These are phyloP conservation scores for Ormyrus nitidulus DNA, from an alignment of 2,888 invertebrate genomes.

Conservation along the genomic window DNA sequence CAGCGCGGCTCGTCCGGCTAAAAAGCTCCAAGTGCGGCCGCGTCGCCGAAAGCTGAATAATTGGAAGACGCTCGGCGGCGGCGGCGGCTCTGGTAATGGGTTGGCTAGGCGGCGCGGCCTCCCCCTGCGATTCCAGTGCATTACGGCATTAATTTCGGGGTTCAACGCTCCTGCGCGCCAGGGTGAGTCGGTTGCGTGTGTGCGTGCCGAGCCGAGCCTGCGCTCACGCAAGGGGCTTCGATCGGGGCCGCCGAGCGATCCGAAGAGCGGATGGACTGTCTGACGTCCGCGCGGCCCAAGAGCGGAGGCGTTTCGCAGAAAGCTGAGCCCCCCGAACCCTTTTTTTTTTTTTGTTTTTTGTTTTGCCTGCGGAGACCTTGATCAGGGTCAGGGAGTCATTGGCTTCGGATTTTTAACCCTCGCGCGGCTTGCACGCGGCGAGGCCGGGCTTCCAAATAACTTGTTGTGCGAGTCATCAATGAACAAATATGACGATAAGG, in stretches of 20 bases:
- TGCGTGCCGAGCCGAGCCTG: slow-evolving; percentile 54
- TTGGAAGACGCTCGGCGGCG: background rate
- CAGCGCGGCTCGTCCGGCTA: too few relatives aligned
- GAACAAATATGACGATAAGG: too few relatives aligned
- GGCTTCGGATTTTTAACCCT: slow-evolving; percentile 28
- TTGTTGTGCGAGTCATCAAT: too few relatives aligned
- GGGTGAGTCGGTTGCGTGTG: too few relatives aligned
- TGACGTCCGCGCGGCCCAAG: background rate
- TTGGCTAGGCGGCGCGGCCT: slow-evolving; percentile 32
- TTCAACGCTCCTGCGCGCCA: slow-evolving; percentile 64
- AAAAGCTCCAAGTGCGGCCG: background rate
- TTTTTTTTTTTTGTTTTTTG: too few relatives aligned
- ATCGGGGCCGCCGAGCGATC: slow-evolving; percentile 41
- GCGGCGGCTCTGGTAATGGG: slow-evolving; percentile 37
- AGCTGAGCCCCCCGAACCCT: background rate
- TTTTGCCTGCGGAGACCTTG: slow-evolving; percentile 33
- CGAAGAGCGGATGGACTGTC: background rate
- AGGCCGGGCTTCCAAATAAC: too few relatives aligned
- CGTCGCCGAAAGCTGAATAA: slow-evolving; percentile 29
- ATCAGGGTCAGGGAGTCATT: slow-evolving; percentile 46
- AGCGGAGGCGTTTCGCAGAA: slow-evolving; percentile 33
- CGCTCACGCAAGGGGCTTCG: slow-evolving; percentile 63
- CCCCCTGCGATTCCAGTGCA: slow-evolving; percentile 57
- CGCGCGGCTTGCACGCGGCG: background rate
- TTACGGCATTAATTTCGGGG: slow-evolving; percentile 66